phyloP scores from a whole-genome alignment of 1,140 invertebrate species.

The Vanessa tameamea region DNA sequence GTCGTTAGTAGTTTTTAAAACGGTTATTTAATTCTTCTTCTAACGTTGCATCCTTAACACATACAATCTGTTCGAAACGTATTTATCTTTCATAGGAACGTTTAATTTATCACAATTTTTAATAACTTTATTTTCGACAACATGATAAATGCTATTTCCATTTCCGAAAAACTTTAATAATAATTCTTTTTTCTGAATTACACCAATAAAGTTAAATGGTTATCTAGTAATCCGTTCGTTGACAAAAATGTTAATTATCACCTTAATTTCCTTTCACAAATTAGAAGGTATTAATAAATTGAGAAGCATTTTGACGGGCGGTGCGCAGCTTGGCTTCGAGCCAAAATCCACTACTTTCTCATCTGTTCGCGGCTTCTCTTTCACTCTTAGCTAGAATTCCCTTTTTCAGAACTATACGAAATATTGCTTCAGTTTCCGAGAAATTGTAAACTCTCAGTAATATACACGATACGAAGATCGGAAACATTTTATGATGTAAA shows the following conservation, averaged over 20 bases:
- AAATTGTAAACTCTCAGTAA: constrained; percentile 66
- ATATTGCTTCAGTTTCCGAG: constrained; percentile 69
- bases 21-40: no score
- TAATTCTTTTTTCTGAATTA: constrained; percentile 24
- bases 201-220: constrained; percentile 50
- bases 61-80: background rate
- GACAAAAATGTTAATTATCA: constrained; percentile 74
- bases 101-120: constrained; percentile 8
- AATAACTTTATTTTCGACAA: constrained; percentile 9
- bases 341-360: constrained; percentile 68
- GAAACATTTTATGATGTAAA: constrained; percentile 69
- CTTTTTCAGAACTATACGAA: constrained; percentile 45
- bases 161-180: constrained; percentile 20
- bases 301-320: constrained; percentile 57
- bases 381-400: constrained; percentile 39
- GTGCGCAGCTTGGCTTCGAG: constrained; percentile 49
- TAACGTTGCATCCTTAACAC: no score
- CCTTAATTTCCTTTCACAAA: constrained; percentile 67
- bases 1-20: background rate
- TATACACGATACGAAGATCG: constrained; percentile 56
- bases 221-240: constrained; percentile 56
- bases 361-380: constrained; percentile 53
- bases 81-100: constrained; percentile 1
- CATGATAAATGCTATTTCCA: background rate
- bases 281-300: constrained; percentile 71